phyloP scores from a whole-genome alignment of 2,888 invertebrate species.

The Actias luna region DNA sequence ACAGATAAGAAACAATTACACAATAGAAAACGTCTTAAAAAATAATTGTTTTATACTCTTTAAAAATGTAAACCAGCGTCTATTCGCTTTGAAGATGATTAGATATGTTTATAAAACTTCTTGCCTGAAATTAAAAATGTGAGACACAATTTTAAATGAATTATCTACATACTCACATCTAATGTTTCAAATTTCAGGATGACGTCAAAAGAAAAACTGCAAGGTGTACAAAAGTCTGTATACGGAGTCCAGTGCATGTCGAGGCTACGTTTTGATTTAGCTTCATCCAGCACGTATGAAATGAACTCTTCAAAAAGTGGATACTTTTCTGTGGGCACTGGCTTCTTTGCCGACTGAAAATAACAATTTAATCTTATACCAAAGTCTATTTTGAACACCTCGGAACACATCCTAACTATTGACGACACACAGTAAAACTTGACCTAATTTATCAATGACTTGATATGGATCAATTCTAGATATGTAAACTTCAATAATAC shows the following conservation, averaged over 20 bases:
- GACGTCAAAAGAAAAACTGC: slow-evolving; percentile 90
- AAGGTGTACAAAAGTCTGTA: slow-evolving; percentile 91
- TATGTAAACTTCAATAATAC: no score
- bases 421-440: no score
- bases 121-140: no score
- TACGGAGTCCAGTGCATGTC: slow-evolving; percentile 96
- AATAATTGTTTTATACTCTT: no score
- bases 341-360: slow-evolving; percentile 48
- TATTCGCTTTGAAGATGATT: no score
- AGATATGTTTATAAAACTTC: no score
- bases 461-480: no score
- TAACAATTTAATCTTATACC: neutral
- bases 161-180: slow-evolving; percentile 78
- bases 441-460: no score
- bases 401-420: no score
- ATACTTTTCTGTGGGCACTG: slow-evolving; percentile 76
- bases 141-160: neutral
- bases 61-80: no score
- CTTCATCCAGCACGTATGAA: slow-evolving; percentile 87
- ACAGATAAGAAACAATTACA: neutral
- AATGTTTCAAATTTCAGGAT: slow-evolving; percentile 92
- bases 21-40: no score
- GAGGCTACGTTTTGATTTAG: slow-evolving; percentile 82
- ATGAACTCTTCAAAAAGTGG: slow-evolving; percentile 92
- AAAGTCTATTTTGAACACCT: no score